These are phyloP conservation scores for Ciconia nigra DNA, from an alignment of 2,797 vertebrate genomes.

Conservation along the genomic window DNA sequence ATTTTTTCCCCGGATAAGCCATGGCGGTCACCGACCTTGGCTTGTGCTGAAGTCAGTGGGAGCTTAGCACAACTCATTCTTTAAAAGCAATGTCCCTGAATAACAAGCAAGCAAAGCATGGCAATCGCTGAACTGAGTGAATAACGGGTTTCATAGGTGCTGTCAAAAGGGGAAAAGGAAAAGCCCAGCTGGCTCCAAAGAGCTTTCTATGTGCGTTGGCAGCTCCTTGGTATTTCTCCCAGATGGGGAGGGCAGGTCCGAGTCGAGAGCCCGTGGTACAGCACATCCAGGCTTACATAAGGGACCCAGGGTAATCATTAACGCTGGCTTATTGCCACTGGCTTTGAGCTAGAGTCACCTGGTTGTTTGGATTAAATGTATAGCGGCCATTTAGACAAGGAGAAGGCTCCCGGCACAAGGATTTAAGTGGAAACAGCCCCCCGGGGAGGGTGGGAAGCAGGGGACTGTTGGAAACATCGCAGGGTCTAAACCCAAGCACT, in stretches of 20 bases:
- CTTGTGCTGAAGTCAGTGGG: neutral
- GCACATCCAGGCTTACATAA: slow-evolving; percentile 63
- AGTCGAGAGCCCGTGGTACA: neutral
- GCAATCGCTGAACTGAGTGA: neutral
- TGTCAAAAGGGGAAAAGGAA: slow-evolving; percentile 24
- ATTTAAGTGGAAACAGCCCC: neutral
- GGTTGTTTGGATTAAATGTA: slow-evolving; percentile 63
- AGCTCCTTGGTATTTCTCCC: slow-evolving; percentile 25
- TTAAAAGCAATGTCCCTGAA: neutral
- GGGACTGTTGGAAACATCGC: neutral
- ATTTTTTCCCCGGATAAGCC: neutral
- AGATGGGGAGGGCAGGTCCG: neutral
- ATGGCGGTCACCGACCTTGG: neutral
- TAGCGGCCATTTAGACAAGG: slow-evolving; percentile 14
- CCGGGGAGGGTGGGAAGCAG: neutral
- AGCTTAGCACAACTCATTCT: slow-evolving; percentile 1
- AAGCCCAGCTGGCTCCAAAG: slow-evolving; percentile 14
- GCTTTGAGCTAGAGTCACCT: slow-evolving; percentile 64
- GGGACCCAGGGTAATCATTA: slow-evolving; percentile 69
- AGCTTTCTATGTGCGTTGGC: slow-evolving; percentile 33
- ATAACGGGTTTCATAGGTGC: slow-evolving; percentile 35
- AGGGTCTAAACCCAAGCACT: neutral
- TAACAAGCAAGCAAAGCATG: slow-evolving; percentile 6
- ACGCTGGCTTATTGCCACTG: slow-evolving; percentile 12
- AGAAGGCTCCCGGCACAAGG: neutral